phyloP scores from a whole-genome alignment of 2,113 vertebrate genomes.

The Delphinapterus leucas region DNA sequence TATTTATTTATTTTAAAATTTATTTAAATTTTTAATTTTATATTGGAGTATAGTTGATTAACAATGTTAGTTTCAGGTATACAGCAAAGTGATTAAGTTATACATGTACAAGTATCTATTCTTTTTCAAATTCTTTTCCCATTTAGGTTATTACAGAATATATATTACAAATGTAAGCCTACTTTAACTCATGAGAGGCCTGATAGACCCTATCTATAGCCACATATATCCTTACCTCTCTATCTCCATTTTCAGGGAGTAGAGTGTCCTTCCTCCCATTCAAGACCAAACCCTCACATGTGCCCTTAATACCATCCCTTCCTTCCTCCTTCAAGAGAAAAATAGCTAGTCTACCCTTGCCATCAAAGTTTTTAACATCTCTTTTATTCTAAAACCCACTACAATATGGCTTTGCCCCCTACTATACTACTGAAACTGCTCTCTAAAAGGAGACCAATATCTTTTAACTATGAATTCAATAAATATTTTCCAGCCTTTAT shows the following conservation, averaged over 20 bases:
- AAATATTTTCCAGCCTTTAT: background rate
- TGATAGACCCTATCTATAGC: background rate
- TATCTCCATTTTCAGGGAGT: background rate
- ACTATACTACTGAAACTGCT: background rate
- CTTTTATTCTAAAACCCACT: background rate
- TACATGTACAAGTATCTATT: too few species aligned
- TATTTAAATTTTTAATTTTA: too few species aligned
- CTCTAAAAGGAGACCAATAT: background rate
- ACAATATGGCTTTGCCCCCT: background rate
- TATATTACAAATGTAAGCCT: background rate
- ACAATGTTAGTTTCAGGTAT: too few species aligned
- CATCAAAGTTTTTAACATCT: background rate
- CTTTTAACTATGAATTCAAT: slow-evolving; percentile 21
- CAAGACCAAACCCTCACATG: background rate
- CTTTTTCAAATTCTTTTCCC: too few species aligned
- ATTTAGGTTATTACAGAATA: background rate
- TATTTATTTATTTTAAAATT: too few species aligned
- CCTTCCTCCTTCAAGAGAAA: background rate
- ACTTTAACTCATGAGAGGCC: background rate
- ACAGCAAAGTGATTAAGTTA: too few species aligned
- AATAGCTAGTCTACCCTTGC: background rate
- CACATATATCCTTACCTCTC: background rate
- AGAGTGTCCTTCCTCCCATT: background rate
- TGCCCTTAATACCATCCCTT: background rate
- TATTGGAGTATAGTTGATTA: too few species aligned